Evolutionary conservation across 2,888 invertebrate genomes (phyloP).

Genomic region (Thelaira solivaga): DNA sequence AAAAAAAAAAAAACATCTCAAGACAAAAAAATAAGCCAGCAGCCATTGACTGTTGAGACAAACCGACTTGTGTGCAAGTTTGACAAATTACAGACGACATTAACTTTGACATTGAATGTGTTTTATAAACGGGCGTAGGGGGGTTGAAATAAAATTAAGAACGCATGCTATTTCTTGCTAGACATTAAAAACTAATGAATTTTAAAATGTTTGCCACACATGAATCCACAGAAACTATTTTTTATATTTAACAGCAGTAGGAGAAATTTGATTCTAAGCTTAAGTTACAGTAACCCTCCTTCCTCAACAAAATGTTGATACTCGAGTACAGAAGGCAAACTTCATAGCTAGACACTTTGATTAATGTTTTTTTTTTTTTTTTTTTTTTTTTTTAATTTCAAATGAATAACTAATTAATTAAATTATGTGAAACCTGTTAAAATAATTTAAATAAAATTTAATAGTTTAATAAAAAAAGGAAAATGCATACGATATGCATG

Average conservation of each 20-base stretch:
- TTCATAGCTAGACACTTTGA: too few relatives aligned
- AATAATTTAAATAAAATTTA: too few relatives aligned
- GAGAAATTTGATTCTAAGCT: conserved; percentile 33
- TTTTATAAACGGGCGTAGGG: not conserved
- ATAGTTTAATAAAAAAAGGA: too few relatives aligned
- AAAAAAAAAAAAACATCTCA: not conserved
- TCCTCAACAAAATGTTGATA: too few relatives aligned
- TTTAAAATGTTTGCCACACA: conserved; percentile 18
- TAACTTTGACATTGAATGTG: conserved; percentile 69
- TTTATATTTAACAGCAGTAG: not conserved
- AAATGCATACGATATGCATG: too few relatives aligned
- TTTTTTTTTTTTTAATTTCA: too few relatives aligned
- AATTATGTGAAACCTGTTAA: too few relatives aligned
- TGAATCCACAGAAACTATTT: conserved; percentile 3
- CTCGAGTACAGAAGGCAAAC: too few relatives aligned
- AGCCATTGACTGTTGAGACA: not conserved
- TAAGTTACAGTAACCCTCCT: too few relatives aligned
- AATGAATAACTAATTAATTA: too few relatives aligned
- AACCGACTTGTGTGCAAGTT: conserved; percentile 65
- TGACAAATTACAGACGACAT: conserved; percentile 73
- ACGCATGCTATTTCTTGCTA: conserved; percentile 2
- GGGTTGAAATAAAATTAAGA: not conserved
- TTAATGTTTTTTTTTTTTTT: too few relatives aligned
- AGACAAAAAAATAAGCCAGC: not conserved
- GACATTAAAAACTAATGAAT: conserved; percentile 48